Base-by-base conservation (phyloP, 2,113 vertebrate genomes). In the Rhadina sibilatrix region DNA sequence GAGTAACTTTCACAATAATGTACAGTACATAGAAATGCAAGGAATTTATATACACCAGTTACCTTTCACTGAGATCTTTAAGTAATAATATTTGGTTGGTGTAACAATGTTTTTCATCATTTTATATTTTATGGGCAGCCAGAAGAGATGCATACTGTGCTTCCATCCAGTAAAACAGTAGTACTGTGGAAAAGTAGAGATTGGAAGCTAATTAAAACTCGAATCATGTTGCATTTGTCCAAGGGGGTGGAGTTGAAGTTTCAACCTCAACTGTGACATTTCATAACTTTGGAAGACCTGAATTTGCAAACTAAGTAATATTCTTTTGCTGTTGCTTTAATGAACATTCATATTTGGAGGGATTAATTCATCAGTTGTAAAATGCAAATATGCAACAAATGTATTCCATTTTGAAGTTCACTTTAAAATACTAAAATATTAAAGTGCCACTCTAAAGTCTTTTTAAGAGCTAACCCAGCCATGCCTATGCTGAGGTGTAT, bases 1-100 rank as follows among this genome's bases (percentile, higher is more conserved):
- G 69, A 69, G 52, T 53, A 93, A 87, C 77, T 96, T 94, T 74
- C 65, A 91, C 46, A 91, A 83, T 66, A 93, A 90, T 42, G 69
- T 75, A 82, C 68, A 76, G 23, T 40, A 84, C 49, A 57, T 87
- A 90, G 22, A 78, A 94, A 94, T 64, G 52, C 79, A 84, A 75
- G 57, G 47, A 90, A 90, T 93, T 95, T 95, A 83, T 81, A 53
- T 64, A 93, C 15, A 44, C 14, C 44, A 65, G 27, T 56, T 85
- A 64, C n/a, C 37, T 90, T 94, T 86, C 83, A 83, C n/a, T 56
- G 52, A 90, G 54, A 60, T 78, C 28, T 53, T 93, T 96, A 68
- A 84, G 60, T 84, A 89, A 93, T 44, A 68, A 71, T 33, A 46
- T 76, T 96, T 89, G 76, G 37, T 6, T 5, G 5, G 11, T 64